phyloP scores from a whole-genome alignment of 2,113 vertebrate genomes.

The Sterrhoptilus dennistouni region DNA sequence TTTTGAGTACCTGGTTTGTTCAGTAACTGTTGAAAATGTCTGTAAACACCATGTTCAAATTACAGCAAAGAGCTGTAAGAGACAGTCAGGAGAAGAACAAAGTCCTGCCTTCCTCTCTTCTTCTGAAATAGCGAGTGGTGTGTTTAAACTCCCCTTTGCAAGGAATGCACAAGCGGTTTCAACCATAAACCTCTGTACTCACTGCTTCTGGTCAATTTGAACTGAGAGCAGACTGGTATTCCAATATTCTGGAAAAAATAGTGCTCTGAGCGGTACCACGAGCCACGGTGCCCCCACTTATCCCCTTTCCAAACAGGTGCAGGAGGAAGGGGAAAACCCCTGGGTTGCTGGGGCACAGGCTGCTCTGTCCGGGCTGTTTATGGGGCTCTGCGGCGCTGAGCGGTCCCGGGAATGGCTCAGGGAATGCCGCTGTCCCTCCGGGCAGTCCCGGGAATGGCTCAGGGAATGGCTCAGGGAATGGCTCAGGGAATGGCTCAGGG shows the following conservation, averaged over 20 bases:
- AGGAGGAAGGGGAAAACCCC: background rate
- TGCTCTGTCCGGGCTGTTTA: background rate
- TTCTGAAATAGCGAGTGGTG: background rate
- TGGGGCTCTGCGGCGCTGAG: background rate
- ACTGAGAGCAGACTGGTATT: background rate
- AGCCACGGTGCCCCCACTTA: background rate
- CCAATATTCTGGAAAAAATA: accelerated
- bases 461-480: no score
- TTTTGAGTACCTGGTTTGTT: background rate
- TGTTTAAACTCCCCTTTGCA: background rate
- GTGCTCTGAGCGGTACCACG: background rate
- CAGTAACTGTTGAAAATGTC: background rate
- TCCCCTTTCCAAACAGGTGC: background rate
- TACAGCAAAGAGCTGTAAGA: background rate
- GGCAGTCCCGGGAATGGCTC: background rate
- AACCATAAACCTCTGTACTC: background rate
- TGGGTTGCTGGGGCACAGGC: background rate
- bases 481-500: background rate
- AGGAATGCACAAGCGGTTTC: accelerated
- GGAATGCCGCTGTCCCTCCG: no score
- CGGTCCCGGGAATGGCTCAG: no score
- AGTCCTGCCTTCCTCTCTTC: background rate
- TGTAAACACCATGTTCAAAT: background rate
- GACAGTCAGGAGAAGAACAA: background rate
- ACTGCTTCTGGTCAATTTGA: background rate